phyloP scores from a whole-genome alignment of 2,113 vertebrate species.

The Trogon surrucura region DNA sequence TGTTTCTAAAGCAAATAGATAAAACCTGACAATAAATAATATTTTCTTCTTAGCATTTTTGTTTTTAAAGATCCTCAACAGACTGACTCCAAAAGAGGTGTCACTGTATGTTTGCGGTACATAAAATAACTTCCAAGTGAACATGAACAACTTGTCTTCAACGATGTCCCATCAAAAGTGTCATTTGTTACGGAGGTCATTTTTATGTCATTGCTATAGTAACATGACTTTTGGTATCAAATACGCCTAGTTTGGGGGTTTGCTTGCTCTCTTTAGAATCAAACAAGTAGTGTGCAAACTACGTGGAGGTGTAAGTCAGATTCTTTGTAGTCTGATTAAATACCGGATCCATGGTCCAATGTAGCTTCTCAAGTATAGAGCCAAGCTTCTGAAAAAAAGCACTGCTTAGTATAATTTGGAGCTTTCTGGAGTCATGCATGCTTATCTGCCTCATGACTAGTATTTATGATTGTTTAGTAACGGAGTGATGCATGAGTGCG shows the following conservation, averaged over 20 bases:
- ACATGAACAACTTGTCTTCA: neutral
- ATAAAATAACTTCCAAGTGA: neutral
- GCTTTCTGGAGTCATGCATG: rapidly evolving
- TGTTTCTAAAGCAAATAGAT: neutral
- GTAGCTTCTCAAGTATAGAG: neutral
- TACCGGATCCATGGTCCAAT: rapidly evolving
- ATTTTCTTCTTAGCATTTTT: neutral
- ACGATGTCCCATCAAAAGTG: neutral
- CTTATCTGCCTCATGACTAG: neutral
- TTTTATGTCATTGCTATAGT: neutral
- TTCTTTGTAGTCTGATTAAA: neutral
- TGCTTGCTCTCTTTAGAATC: neutral
- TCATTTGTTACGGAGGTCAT: neutral
- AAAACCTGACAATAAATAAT: neutral
- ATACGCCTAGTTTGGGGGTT: neutral
- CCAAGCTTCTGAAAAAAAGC: neutral
- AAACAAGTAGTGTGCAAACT: neutral
- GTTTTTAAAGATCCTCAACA: neutral
- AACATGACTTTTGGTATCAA: neutral
- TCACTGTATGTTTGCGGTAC: neutral
- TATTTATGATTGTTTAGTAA: neutral
- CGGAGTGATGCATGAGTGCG: neutral
- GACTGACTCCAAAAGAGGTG: neutral
- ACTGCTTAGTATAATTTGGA: neutral
- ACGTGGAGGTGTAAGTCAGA: rapidly evolving